Base-by-base conservation (phyloP, 2,113 vertebrate genomes). In the Zapornia atra region DNA sequence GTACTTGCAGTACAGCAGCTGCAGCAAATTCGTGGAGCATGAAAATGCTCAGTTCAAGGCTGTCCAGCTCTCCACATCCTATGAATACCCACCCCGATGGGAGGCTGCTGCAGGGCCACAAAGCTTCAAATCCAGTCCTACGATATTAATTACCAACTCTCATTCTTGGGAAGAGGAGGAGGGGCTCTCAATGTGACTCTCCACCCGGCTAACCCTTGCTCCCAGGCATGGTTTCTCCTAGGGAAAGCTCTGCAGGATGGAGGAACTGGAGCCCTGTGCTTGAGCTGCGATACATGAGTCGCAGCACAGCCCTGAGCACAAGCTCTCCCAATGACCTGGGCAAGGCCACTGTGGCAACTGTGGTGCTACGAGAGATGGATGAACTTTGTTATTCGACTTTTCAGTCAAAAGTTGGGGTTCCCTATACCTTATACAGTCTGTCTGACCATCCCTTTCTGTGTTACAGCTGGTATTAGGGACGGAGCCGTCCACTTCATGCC, bases 211-310 rank as follows among this genome's bases (percentile, higher is more conserved):
- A 73, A 36, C 6, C 21, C 69, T 8, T 29, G 51, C 56, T 64
- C 56, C 66, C 19, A 68, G 40, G 18, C 25, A 40, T 9, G 17
- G 24, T 3, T 13, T 59, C 19, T 80, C 20, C 57, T 31, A 34
- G 12, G n/a, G 18, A 20, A 50, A 75, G 48, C 46, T 88, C 68
- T 69, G 29, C 51, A 81, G 68, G 38, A 61, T 3, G 7, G 19
- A 14, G 44, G 33, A 79, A 31, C 3, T 0, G 0, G 20, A 54
- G 75, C 22, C 31, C 77, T 33, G 50, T 44, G 12, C 0, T 3
- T 16, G 31, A 64, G n/a, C 24, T 60, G 34, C 24, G 33, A 29
- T 11, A 21, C 3, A 0, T 2, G 22, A 42, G 46, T 68, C 72
- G 31, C 13, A 76, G 44, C 20, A 11, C 48, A 48, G 54, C n/a